Evolutionary conservation across 2,888 invertebrate species (phyloP), one percentile per base, ranked within the genome.

Genomic region (Neoscelio sp.): DNA sequence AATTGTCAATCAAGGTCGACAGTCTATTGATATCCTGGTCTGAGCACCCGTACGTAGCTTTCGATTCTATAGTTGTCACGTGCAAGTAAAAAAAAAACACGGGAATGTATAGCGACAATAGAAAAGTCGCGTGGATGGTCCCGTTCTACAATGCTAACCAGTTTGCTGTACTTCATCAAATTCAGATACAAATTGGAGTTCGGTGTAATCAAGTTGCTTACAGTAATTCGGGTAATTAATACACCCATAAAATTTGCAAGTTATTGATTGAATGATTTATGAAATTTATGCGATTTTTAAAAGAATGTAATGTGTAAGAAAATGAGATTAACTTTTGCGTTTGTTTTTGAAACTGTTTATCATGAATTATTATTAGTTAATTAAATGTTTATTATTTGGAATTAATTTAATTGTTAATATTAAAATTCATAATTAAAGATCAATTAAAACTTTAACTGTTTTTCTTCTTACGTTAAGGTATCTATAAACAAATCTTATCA

Each of bases 1-100:
- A 83, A 85, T 86, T 83, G 80, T 83, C 83, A 81, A 83, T 82
- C 81, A 84, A 85, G 84, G 83, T 80, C 78, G 75, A 78, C 77
- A 38, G 71, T 78, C 78, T 62, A 78, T 78, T 78, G 78, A 78
- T 60, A 78, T 73, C 80, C 79, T 79, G 79, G 79, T 75, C 42
- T 50, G 79, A 40, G 30, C 48, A 70, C 70, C 70, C 70, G 56
- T 67, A 28, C 54, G 70, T 40, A 54, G 67, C 71, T 80, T 80
- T 73, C 71, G 71, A 76, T 76, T 73, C 70, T 65, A 76, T 54
- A 76, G 67, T 65, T 75, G 20, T 70, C 15, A 35, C 12, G 1
- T 28, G 60, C 40, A 30, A 60, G 44, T 20, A 38, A 35, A 78
- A 64, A 42, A 42, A 71, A 38, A 54, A 38, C 28, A 50, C 38